Conservation (phyloP, 2,113 vertebrate genomes). For the Heterocephalus glaber region DNA sequence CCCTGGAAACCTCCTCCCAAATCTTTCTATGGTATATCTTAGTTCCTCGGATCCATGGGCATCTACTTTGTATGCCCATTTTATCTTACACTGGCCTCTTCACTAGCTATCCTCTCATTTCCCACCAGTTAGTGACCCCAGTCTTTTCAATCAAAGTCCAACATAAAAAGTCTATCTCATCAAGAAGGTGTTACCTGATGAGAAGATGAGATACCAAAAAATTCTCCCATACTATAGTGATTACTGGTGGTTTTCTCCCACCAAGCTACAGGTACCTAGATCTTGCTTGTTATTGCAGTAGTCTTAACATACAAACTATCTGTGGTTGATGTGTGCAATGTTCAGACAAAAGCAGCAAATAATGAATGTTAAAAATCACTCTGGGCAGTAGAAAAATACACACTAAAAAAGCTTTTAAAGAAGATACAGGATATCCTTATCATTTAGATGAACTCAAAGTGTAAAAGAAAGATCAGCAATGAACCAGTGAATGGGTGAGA, state of each 20-base stretch:
- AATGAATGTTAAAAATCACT: constrained; percentile 21
- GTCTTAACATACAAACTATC: not conserved
- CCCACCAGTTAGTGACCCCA: not conserved
- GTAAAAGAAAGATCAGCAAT: constrained; percentile 65
- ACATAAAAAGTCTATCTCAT: not conserved
- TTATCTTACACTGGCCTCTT: not conserved
- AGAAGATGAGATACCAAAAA: not conserved
- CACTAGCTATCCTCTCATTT: not conserved
- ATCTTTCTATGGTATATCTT: not conserved
- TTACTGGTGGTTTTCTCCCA: not conserved
- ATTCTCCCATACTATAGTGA: not conserved
- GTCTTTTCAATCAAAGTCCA: constrained; percentile 21
- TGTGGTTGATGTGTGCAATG: not conserved
- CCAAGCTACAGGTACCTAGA: not conserved
- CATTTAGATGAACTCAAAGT: constrained; percentile 60
- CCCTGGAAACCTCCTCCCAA: not conserved
- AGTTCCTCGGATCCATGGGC: not conserved
- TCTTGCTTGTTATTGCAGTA: not conserved
- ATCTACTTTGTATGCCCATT: not conserved
- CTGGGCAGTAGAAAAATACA: not conserved
- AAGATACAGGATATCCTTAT: constrained; percentile 62
- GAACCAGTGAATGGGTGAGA: constrained; percentile 52
- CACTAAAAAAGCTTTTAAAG: constrained; percentile 59
- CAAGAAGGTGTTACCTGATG: not conserved
- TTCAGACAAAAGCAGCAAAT: not conserved